Evolutionary conservation across 2,797 vertebrate species (phyloP).

Genomic region (Syndactyla subalaris): DNA sequence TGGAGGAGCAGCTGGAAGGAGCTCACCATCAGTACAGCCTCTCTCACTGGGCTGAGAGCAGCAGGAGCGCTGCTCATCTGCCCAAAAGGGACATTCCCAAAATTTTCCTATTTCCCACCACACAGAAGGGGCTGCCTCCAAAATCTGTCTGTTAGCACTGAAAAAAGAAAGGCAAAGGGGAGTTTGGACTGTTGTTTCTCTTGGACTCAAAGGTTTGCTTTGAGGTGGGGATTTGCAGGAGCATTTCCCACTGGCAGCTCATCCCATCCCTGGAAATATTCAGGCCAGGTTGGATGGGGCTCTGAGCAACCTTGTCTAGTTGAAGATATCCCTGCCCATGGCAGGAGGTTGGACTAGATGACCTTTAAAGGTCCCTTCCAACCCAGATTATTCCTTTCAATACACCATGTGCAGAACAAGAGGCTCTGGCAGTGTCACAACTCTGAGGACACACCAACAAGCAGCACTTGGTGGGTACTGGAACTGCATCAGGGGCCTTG

Average conservation of each 20-base stretch:
- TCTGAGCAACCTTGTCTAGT: neutral
- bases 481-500: neutral
- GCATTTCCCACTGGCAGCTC: neutral
- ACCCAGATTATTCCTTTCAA: neutral
- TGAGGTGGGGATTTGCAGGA: fast-evolving
- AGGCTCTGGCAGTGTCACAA: neutral
- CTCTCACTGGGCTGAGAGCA: neutral
- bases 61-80: fast-evolving
- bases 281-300: neutral
- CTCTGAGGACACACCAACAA: neutral
- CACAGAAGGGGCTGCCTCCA: fast-evolving
- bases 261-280: neutral
- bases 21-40: neutral
- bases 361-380: neutral
- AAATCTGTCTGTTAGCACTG: neutral
- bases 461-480: fast-evolving
- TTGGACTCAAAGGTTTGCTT: neutral
- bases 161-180: neutral
- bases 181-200: fast-evolving
- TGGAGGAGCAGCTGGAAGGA: neutral
- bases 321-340: neutral
- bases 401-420: fast-evolving
- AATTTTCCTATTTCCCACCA: neutral
- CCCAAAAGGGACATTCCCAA: neutral
- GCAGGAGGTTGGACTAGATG: neutral